Evolutionary conservation across 2,888 invertebrate genomes (phyloP), one percentile per base, ranked within the genome.

Genomic region (Drosophila tanythrix): DNA sequence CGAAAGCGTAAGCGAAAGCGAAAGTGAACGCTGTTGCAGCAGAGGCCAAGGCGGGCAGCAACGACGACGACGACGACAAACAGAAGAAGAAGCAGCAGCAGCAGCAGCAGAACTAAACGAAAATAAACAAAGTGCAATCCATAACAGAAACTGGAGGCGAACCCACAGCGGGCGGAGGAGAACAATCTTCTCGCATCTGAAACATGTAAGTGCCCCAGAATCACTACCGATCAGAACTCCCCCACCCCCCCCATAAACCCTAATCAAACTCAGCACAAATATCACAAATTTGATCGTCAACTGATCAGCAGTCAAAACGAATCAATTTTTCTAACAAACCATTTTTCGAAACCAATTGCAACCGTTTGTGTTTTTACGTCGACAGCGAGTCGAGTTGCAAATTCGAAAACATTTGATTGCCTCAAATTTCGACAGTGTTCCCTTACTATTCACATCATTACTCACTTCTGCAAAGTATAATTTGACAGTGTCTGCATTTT

Each of bases 101-200:
- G 5, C n/a, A n/a, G 6, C 43, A 43, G 11, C 43, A 21, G 21
- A 15, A 7, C 46, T 46, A 25, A 52, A 51, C 36, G 21, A 60
- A 46, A 46, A 46, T 21, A 43, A 73, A 35, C 36, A 51, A 70
- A 70, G 48, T 55, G 56, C 70, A 70, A 56, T 70, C 40, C 25
- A 25, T 15, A 46, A 46, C 46, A 46, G 46, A 25, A 46, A 46
- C 25, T 15, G 3, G 25, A 46, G 46, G 15, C 3, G 25, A 46
- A 6, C 18, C 38, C 18, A 40, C 40, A 46, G 7, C 21, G 7
- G 43, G 13, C 13, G 21, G 3, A 46, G 46, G 2, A 5, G 43
- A n/a, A 15, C 2, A 7, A 1, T 25, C 15, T 15, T 15, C 8
- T 25, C 8, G 15, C 15, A 25, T 25, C 46, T 25, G 46, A 25